Percentiles rank a stretch among this genome's conserved stretches.
These are phyloP conservation scores for Atethmia centrago DNA, from an alignment of 2,888 invertebrate species.

Conservation along the genomic window DNA sequence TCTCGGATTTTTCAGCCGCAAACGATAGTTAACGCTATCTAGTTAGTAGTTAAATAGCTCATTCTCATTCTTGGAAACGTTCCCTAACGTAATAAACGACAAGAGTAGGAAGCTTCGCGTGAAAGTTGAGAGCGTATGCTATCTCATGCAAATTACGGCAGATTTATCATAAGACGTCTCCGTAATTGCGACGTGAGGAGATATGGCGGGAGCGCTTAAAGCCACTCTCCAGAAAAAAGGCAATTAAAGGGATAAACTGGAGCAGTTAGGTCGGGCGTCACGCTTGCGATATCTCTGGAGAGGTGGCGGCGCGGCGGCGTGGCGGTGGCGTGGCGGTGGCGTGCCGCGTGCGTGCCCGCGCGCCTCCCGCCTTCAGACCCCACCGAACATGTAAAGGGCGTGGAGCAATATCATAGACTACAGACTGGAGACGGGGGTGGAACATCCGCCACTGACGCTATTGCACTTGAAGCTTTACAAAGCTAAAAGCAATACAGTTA, in stretches of 20 bases:
- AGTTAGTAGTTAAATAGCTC: constrained; percentile 89
- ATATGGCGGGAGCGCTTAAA: constrained; percentile 88
- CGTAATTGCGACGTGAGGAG: constrained; percentile 90
- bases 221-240: constrained; percentile 89
- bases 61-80: constrained; percentile 89
- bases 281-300: constrained; percentile 84
- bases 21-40: constrained; percentile 84
- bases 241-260: constrained; percentile 90
- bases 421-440: constrained; percentile 86
- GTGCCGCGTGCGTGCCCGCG: constrained; percentile 78
- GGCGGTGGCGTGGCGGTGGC: constrained; percentile 65
- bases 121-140: constrained; percentile 91
- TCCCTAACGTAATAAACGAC: constrained; percentile 89
- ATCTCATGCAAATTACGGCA: constrained; percentile 91
- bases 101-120: constrained; percentile 89
- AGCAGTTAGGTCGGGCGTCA: constrained; percentile 87
- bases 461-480: constrained; percentile 90
- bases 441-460: constrained; percentile 89
- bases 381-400: constrained; percentile 89
- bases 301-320: constrained; percentile 68
- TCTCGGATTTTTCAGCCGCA: constrained; percentile 71
- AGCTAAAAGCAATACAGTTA: constrained; percentile 91
- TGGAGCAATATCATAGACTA: constrained; percentile 90
- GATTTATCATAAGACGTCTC: constrained; percentile 91
- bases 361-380: constrained; percentile 79